phyloP scores from a whole-genome alignment of 1,140 invertebrate species.

The Adoxophyes honmai region DNA sequence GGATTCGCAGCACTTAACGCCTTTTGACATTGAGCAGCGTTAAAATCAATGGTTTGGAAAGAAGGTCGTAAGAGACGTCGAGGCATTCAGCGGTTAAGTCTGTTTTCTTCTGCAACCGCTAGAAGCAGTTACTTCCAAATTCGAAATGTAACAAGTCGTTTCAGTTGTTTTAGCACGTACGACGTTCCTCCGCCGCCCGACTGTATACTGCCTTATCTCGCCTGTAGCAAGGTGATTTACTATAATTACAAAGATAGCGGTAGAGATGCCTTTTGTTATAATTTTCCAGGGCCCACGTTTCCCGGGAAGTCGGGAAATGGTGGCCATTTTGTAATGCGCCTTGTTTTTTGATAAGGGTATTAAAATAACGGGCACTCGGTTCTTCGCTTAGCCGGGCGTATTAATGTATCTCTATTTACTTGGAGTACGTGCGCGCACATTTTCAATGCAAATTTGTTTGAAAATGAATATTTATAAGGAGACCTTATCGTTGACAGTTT shows the following conservation, averaged over 20 bases:
- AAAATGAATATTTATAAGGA: slow-evolving; percentile 59
- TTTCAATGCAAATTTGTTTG: slow-evolving; percentile 65
- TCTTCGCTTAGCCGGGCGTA: slow-evolving; percentile 48
- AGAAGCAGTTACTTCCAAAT: background rate
- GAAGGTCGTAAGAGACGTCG: slow-evolving; percentile 47
- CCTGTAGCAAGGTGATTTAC: slow-evolving; percentile 77
- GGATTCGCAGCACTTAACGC: slow-evolving; percentile 28
- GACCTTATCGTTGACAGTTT: slow-evolving; percentile 28
- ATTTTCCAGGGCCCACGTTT: slow-evolving; percentile 74
- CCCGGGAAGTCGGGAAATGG: slow-evolving; percentile 70
- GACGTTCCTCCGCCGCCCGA: background rate
- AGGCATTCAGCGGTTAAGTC: slow-evolving; percentile 43
- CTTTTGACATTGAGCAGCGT: slow-evolving; percentile 27
- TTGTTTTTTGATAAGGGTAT: slow-evolving; percentile 77
- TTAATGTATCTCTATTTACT: slow-evolving; percentile 47
- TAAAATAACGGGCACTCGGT: slow-evolving; percentile 68
- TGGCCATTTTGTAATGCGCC: slow-evolving; percentile 72
- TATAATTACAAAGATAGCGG: slow-evolving; percentile 79
- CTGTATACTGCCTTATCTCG: slow-evolving; percentile 66
- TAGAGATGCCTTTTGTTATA: slow-evolving; percentile 76
- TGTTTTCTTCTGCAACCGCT: slow-evolving; percentile 27
- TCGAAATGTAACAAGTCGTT: slow-evolving; percentile 1
- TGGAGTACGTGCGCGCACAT: slow-evolving; percentile 57
- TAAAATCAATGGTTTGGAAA: slow-evolving; percentile 36
- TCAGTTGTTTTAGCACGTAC: background rate